phyloP scores from a whole-genome alignment of 2,888 invertebrate genomes.

The Caenorhabditis zanzibari region DNA sequence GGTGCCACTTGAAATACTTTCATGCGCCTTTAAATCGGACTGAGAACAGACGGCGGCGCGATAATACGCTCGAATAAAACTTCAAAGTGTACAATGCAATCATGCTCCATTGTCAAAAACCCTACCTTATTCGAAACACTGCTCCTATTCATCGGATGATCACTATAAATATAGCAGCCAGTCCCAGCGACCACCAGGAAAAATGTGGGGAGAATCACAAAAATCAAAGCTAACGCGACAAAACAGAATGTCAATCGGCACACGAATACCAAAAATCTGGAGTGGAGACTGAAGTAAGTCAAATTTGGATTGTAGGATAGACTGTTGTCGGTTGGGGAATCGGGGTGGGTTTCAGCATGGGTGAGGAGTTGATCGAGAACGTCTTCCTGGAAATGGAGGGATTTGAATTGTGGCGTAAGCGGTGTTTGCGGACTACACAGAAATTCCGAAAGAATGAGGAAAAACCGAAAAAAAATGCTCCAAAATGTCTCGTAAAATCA shows the following conservation, averaged over 20 bases:
- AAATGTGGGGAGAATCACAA: constrained; percentile 59
- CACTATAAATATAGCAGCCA: constrained; percentile 68
- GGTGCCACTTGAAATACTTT: too few relatives aligned
- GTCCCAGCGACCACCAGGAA: constrained; percentile 62
- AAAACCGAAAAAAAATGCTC: too few relatives aligned
- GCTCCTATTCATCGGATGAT: constrained; percentile 73
- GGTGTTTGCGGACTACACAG: neutral
- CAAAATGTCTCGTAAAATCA: too few relatives aligned
- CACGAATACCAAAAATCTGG: constrained; percentile 50
- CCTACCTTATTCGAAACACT: constrained; percentile 67
- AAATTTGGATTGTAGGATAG: constrained; percentile 19
- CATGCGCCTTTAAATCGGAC: too few relatives aligned
- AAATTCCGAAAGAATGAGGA: too few relatives aligned
- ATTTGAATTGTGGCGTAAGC: neutral
- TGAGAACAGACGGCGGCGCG: too few relatives aligned
- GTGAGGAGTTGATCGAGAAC: constrained; percentile 48
- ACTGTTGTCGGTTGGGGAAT: neutral
- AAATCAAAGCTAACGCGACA: constrained; percentile 28
- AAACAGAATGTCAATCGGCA: constrained; percentile 54
- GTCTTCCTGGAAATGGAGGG: constrained; percentile 16
- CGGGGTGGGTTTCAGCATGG: neutral
- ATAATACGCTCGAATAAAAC: too few relatives aligned
- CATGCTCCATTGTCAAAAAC: too few relatives aligned
- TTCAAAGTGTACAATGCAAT: too few relatives aligned
- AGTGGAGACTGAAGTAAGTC: constrained; percentile 42